Conservation (phyloP, 1,140 invertebrate genomes). For the Tribolium castaneum region DNA sequence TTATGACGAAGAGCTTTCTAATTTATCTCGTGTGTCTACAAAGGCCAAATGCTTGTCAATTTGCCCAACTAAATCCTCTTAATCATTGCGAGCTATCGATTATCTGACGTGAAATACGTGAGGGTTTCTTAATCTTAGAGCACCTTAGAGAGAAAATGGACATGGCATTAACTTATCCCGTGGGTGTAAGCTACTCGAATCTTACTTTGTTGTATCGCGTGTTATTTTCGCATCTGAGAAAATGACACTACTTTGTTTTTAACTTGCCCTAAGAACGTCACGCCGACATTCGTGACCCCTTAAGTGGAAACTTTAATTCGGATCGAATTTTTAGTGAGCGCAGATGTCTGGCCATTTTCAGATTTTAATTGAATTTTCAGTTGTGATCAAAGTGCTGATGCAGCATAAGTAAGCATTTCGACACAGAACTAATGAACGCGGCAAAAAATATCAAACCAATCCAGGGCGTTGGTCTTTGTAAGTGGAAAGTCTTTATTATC, state of each 20-base stretch:
- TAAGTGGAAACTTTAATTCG: constrained; percentile 2
- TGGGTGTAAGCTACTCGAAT: constrained; percentile 33
- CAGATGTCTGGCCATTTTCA: too few relatives aligned
- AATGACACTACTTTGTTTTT: constrained; percentile 22
- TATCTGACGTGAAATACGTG: constrained; percentile 38
- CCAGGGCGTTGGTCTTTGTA: constrained; percentile 20
- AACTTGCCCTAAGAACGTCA: background rate
- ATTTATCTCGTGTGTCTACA: constrained; percentile 6
- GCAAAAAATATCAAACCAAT: constrained; percentile 19
- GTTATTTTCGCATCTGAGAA: constrained; percentile 35
- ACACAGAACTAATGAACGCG: constrained; percentile 20
- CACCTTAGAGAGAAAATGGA: constrained; percentile 33
- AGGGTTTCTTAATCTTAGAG: constrained; percentile 28
- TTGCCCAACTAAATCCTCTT: constrained; percentile 19
- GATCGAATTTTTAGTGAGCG: too few relatives aligned
- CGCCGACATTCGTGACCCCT: background rate
- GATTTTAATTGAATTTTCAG: too few relatives aligned
- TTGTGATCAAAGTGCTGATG: constrained; percentile 4
- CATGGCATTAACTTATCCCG: constrained; percentile 40
- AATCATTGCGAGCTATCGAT: constrained; percentile 34
- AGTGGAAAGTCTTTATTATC: constrained; percentile 44
- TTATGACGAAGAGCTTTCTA: constrained; percentile 17
- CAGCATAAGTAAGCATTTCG: constrained; percentile 18
- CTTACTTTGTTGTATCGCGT: constrained; percentile 37
- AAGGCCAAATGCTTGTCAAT: constrained; percentile 22